A percentile compares a stretch with the other conserved stretches of the same genome.
These are phyloP conservation scores for Arion vulgaris DNA, from an alignment of 1,140 invertebrate species.

Conservation along the genomic window DNA sequence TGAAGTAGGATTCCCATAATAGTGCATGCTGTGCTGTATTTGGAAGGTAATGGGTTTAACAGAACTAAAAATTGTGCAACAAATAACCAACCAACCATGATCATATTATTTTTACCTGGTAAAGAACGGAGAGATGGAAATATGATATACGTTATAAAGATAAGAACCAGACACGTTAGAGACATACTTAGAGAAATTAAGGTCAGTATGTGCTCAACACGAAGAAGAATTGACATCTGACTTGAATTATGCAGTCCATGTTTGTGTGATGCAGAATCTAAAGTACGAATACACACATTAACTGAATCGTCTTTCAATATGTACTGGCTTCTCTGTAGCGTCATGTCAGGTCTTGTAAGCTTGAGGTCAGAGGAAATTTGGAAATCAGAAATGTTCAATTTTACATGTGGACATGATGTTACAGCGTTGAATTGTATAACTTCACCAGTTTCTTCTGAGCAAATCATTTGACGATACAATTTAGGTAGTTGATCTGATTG, in stretches of 20 bases:
- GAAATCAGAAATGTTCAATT: neutral
- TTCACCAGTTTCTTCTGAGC: neutral
- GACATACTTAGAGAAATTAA: constrained; percentile 46
- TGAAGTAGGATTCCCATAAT: constrained; percentile 84
- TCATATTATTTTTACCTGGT: constrained; percentile 58
- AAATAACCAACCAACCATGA: constrained; percentile 48
- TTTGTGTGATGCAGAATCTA: neutral
- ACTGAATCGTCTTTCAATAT: neutral
- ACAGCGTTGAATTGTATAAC: neutral
- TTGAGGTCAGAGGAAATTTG: neutral
- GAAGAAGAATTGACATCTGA: neutral
- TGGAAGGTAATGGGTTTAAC: neutral
- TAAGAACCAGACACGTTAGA: constrained; percentile 46
- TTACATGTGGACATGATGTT: neutral
- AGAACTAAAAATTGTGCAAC: constrained; percentile 49
- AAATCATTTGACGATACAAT: neutral
- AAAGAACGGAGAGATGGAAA: constrained; percentile 52
- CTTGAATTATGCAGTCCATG: too few species aligned
- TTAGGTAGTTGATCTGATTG: neutral
- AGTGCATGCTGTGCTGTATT: constrained; percentile 59
- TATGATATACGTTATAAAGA: constrained; percentile 51
- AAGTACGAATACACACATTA: neutral
- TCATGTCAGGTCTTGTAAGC: neutral
- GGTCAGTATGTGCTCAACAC: constrained; percentile 29
- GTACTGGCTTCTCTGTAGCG: neutral